phyloP scores from a whole-genome alignment of 2,888 invertebrate species.

The Idaea aversata region DNA sequence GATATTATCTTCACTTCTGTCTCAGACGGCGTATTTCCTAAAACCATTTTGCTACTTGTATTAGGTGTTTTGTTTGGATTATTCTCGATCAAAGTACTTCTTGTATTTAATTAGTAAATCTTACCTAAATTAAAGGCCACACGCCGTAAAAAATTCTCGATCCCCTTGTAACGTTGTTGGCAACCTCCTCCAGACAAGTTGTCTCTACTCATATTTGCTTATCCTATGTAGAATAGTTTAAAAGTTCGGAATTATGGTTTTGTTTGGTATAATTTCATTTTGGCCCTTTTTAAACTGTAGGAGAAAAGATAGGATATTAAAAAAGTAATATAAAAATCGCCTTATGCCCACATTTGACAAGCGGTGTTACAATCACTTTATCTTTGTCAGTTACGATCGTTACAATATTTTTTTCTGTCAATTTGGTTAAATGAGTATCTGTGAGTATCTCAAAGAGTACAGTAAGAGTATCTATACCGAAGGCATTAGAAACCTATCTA shows the following conservation, averaged over 20 bases:
- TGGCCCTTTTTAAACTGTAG: background rate
- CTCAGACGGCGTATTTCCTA: conserved; percentile 68
- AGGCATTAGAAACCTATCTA: no score
- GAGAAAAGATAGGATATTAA: background rate
- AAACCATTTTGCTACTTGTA: conserved; percentile 19
- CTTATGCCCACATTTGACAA: background rate
- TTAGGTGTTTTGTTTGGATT: background rate
- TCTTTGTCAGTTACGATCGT: no score
- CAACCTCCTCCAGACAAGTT: conserved; percentile 27
- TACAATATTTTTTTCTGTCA: background rate
- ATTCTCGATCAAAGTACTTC: background rate
- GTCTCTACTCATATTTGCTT: conserved; percentile 39
- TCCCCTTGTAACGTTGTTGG: conserved; percentile 58
- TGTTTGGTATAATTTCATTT: background rate
- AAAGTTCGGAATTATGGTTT: background rate
- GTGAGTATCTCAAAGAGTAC: background rate
- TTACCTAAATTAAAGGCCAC: conserved; percentile 66
- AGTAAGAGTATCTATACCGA: no score
- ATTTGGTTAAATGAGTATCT: background rate
- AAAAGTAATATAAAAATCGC: background rate
- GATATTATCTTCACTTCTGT: conserved; percentile 75
- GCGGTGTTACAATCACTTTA: background rate
- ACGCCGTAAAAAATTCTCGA: conserved; percentile 63
- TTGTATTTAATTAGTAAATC: background rate
- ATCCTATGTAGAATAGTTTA: background rate